Percentiles rank a stretch among this genome's conserved stretches.
phyloP scores from a whole-genome alignment of 2,888 invertebrate genomes.

The Oscheius onirici region DNA sequence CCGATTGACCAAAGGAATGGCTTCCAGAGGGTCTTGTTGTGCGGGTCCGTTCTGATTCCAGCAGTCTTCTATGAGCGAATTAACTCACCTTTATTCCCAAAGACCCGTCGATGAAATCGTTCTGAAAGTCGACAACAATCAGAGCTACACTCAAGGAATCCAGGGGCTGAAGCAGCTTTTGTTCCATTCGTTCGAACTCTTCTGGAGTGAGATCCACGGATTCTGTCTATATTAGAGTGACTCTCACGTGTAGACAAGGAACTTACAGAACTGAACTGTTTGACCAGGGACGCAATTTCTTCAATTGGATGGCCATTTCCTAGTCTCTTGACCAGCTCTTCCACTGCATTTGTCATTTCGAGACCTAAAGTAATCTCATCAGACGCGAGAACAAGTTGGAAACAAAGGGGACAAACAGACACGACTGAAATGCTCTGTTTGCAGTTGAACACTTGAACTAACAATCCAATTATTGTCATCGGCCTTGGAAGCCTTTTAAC shows the following conservation, averaged over 20 bases:
- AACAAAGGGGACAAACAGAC: too few species aligned
- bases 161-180: constrained; percentile 38
- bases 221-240: not conserved
- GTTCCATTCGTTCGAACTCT: constrained; percentile 13
- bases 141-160: constrained; percentile 77
- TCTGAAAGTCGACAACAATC: constrained; percentile 94
- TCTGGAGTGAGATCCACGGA: constrained; percentile 5
- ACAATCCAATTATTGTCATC: too few species aligned
- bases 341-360: not conserved
- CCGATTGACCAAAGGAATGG: constrained; percentile 60
- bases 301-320: not conserved
- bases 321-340: not conserved
- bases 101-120: constrained; percentile 94
- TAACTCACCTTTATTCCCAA: constrained; percentile 81
- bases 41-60: constrained; percentile 62
- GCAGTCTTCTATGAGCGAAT: not conserved
- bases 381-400: too few species aligned
- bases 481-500: too few species aligned
- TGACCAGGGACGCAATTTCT: not conserved
- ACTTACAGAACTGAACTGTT: not conserved
- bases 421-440: too few species aligned
- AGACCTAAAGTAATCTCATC: too few species aligned
- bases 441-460: too few species aligned
- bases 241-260: not conserved
- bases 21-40: constrained; percentile 64